Percentiles rank a stretch among this genome's conserved stretches.
phyloP scores from a whole-genome alignment of 2,797 vertebrate genomes.

The Cirrhinus mrigala region DNA sequence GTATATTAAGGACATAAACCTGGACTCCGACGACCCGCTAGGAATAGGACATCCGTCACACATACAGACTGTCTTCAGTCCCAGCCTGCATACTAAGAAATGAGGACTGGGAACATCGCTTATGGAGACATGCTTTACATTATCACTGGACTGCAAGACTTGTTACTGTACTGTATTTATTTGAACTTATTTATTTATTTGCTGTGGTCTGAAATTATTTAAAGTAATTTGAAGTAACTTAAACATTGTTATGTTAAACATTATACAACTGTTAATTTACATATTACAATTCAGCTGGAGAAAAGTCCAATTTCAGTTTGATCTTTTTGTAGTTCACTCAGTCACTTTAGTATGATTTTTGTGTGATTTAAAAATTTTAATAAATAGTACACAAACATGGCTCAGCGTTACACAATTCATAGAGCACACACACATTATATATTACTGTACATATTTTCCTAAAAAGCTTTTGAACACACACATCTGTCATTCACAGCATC shows the following conservation, averaged over 20 bases:
- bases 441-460: not conserved
- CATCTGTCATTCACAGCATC: conserved; percentile 39
- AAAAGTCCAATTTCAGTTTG: not conserved
- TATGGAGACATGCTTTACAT: conserved; percentile 27
- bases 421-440: conserved; percentile 32
- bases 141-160: not conserved
- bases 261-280: not conserved
- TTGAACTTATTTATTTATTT: conserved; percentile 54
- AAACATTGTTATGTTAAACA: not conserved
- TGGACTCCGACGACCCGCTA: conserved; percentile 76
- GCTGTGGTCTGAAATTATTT: conserved; percentile 17
- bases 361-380: conserved; percentile 32
- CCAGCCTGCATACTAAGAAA: conserved; percentile 68
- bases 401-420: conserved; percentile 14
- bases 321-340: conserved; percentile 12
- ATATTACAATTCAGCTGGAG: not conserved
- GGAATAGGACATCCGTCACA: conserved; percentile 65
- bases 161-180: conserved; percentile 33
- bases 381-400: conserved; percentile 44
- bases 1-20: conserved; percentile 53
- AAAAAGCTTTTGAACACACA: conserved; percentile 16
- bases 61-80: conserved; percentile 67
- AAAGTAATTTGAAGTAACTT: not conserved
- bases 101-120: conserved; percentile 15
- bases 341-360: conserved; percentile 10